Evolutionary conservation across 1,140 invertebrate genomes (phyloP), one percentile per base, ranked within the genome.

Genomic region (Asbolus verrucosus): DNA sequence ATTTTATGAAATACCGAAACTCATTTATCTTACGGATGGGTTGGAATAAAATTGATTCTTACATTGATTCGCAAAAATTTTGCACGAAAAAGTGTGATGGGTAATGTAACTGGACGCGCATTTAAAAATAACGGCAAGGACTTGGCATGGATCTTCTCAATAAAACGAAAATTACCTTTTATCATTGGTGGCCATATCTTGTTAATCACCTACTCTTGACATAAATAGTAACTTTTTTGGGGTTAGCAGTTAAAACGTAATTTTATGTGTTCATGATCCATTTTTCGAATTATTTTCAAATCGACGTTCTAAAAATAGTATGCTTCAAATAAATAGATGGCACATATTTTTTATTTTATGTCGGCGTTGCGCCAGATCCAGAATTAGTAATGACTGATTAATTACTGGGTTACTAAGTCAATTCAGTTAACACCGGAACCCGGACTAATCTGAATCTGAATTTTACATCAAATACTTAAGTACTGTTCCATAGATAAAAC

Each of bases 321-420:
- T 24, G 1, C 16, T 50, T 50, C 43, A 50, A 50, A 50, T 50
- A 50, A 50, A 50, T 54, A 54, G 46, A 24, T 27, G 46, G 46
- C 21, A 31, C 21, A 54, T 27, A 27, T 54, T 36, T 50, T 54
- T 54, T 13, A 54, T 54, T 54, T 54, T 14, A 24, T 54, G 46
- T 54, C 46, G 46, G 46, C 46, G 60, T 36, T 13, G 60, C 6
- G 60, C 60, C 31, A 62, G 60, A 24, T 38, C 60, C 31, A 38
- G 31, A 62, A 62, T 62, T 36, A 62, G 60, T 38, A 41, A 38
- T 62, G 60, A 62, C 36, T 27, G 24, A 62, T 41, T 62, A 62
- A 62, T 62, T 62, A 62, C 36, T 62, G 30, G 36, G 60, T 62
- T 62, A 62, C 9, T n/a, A 11, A 62, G 60, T 62, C 30, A 21